Conservation (phyloP, 1,140 invertebrate species). For the Proales similis region DNA sequence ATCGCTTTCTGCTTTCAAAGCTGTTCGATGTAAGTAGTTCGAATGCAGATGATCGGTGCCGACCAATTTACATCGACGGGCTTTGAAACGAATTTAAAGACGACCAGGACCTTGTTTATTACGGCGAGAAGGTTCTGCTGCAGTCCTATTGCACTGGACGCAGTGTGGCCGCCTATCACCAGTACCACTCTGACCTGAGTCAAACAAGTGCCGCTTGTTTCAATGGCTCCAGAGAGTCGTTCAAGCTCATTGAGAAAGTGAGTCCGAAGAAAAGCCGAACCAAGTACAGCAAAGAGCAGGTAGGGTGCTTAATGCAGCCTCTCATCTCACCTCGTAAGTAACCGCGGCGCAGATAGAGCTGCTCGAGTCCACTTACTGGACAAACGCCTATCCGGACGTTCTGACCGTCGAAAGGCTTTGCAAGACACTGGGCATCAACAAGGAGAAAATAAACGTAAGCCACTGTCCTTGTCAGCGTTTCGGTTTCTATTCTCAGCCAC, state of each 20-base stretch:
- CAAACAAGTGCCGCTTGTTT: too few species aligned
- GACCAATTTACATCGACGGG: too few species aligned
- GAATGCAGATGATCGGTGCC: too few species aligned
- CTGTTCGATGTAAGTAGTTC: too few species aligned
- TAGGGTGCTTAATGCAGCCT: background rate
- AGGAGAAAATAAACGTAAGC: slow-evolving; percentile 34
- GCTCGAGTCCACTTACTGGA: slow-evolving; percentile 25
- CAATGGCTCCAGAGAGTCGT: slow-evolving; percentile 22
- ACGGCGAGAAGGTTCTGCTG: too few species aligned
- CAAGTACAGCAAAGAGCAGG: slow-evolving; percentile 35
- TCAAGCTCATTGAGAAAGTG: slow-evolving; percentile 33
- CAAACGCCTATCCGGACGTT: slow-evolving; percentile 32
- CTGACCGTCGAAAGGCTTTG: slow-evolving; percentile 20
- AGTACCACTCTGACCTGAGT: too few species aligned
- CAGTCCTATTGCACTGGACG: too few species aligned
- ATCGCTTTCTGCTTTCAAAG: too few species aligned
- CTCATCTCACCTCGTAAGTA: background rate
- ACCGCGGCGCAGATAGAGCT: background rate
- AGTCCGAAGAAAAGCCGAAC: slow-evolving; percentile 28
- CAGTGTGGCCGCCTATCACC: too few species aligned
- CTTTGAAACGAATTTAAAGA: too few species aligned
- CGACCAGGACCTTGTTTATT: too few species aligned
- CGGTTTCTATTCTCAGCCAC: background rate
- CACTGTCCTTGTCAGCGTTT: background rate
- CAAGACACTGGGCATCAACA: slow-evolving; percentile 13